Evolutionary conservation across 2,797 vertebrate species (phyloP).

Genomic region (Periophthalmus magnuspinnatus): DNA sequence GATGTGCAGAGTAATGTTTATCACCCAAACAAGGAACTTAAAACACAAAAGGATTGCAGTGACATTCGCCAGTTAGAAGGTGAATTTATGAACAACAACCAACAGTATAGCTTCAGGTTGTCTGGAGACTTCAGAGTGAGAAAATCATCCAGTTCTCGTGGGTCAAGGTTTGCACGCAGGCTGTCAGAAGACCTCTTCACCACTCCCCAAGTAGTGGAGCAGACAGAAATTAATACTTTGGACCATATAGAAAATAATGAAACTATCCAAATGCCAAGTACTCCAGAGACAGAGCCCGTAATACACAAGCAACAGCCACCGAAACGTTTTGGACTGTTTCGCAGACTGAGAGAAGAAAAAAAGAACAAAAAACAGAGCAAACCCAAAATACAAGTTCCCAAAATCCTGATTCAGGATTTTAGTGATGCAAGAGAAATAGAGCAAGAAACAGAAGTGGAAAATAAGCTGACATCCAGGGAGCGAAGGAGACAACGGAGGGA

Average conservation of each 20-base stretch:
- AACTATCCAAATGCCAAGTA: not conserved
- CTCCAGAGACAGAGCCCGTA: not conserved
- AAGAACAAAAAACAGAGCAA: conserved; percentile 30
- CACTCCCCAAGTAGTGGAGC: conserved; percentile 43
- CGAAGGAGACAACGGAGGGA: conserved; percentile 67
- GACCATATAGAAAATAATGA: conserved; percentile 18
- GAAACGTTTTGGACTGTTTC: conserved; percentile 73
- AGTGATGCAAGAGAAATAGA: conserved; percentile 55
- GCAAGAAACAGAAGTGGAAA: conserved; percentile 27
- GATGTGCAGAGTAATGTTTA: not conserved
- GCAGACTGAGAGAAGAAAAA: conserved; percentile 66
- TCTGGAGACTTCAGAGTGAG: conserved; percentile 63
- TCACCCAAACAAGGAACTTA: conserved; percentile 9
- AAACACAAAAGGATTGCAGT: conserved; percentile 6
- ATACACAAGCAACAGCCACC: conserved; percentile 19
- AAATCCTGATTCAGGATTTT: conserved; percentile 82
- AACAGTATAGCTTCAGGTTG: conserved; percentile 32
- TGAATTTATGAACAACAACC: conserved; percentile 6
- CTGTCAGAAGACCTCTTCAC: conserved; percentile 70
- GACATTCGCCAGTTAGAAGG: conserved; percentile 15
- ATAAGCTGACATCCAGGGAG: conserved; percentile 69
- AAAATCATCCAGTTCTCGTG: conserved; percentile 60
- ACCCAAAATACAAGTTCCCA: conserved; percentile 69
- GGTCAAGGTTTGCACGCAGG: conserved; percentile 48
- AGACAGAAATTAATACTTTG: conserved; percentile 1